A percentile compares a stretch with the other conserved stretches of the same genome.
phyloP scores from a whole-genome alignment of 2,888 invertebrate genomes.

The Diplolepis rosae region DNA sequence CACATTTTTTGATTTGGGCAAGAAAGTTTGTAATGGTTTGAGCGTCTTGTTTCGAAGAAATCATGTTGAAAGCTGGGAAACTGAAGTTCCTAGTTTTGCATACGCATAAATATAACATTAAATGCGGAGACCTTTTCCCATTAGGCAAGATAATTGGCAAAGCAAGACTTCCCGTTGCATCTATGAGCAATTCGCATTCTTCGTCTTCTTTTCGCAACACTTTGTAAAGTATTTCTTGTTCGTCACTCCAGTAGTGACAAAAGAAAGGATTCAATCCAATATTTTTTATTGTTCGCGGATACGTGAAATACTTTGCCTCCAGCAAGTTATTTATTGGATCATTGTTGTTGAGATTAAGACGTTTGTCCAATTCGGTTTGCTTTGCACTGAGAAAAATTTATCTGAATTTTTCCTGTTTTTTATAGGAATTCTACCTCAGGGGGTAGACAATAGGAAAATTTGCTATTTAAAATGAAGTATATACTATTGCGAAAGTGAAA shows the following conservation, averaged over 20 bases:
- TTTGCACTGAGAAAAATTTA: too few relatives aligned
- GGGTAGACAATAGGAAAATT: too few relatives aligned
- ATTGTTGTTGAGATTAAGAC: not conserved
- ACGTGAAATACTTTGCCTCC: constrained; percentile 20
- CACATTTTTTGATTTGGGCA: not conserved
- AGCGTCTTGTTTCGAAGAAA: constrained; percentile 1
- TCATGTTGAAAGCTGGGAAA: not conserved
- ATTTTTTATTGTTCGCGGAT: constrained; percentile 21
- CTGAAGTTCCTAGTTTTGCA: not conserved
- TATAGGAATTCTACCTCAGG: too few relatives aligned
- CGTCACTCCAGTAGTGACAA: constrained; percentile 36
- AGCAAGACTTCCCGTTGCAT: constrained; percentile 34
- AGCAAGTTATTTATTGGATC: constrained; percentile 34
- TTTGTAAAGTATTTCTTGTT: constrained; percentile 30
- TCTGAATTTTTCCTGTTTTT: too few relatives aligned
- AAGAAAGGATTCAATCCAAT: constrained; percentile 34
- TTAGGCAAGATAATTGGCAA: not conserved
- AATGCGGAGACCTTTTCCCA: too few relatives aligned
- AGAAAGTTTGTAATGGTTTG: not conserved
- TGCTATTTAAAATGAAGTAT: too few relatives aligned
- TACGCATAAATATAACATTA: not conserved
- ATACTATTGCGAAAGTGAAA: too few relatives aligned
- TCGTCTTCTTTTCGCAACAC: constrained; percentile 31
- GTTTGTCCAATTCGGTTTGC: constrained; percentile 29
- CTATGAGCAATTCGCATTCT: constrained; percentile 32